Evolutionary conservation across 2,113 vertebrate genomes (phyloP).

Genomic region (Scartelaos histophorus): DNA sequence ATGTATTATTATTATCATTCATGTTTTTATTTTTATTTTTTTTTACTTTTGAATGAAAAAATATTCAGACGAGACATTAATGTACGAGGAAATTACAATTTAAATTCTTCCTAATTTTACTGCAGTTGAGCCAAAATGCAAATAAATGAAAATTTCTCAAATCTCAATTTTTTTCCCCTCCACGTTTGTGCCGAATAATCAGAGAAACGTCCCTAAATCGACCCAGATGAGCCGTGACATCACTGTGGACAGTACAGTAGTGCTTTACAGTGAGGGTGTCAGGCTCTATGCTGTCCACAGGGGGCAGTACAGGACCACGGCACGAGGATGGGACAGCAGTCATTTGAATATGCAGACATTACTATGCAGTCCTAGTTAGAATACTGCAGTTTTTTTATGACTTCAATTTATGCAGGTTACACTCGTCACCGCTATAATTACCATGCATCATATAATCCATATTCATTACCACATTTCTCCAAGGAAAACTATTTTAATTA

Average conservation of each 20-base stretch:
- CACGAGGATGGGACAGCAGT: not conserved
- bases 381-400: not conserved
- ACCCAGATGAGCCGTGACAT: conserved; percentile 63
- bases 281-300: conserved; percentile 67
- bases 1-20: too few relatives aligned
- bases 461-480: not conserved
- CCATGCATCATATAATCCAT: not conserved
- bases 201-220: conserved; percentile 22
- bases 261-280: conserved; percentile 17
- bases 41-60: too few relatives aligned
- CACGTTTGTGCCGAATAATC: not conserved
- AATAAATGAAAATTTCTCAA: too few relatives aligned
- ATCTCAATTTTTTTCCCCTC: too few relatives aligned
- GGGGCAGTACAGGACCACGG: conserved; percentile 66
- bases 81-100: too few relatives aligned
- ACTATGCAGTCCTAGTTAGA: not conserved
- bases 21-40: too few relatives aligned
- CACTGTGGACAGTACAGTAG: not conserved
- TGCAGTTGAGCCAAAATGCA: too few relatives aligned
- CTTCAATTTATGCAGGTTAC: not conserved
- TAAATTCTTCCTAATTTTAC: too few relatives aligned
- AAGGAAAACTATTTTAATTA: not conserved
- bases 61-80: too few relatives aligned
- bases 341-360: not conserved
- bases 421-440: too few relatives aligned